phyloP scores from a whole-genome alignment of 1,140 invertebrate species.

The Agrypnia vestita region DNA sequence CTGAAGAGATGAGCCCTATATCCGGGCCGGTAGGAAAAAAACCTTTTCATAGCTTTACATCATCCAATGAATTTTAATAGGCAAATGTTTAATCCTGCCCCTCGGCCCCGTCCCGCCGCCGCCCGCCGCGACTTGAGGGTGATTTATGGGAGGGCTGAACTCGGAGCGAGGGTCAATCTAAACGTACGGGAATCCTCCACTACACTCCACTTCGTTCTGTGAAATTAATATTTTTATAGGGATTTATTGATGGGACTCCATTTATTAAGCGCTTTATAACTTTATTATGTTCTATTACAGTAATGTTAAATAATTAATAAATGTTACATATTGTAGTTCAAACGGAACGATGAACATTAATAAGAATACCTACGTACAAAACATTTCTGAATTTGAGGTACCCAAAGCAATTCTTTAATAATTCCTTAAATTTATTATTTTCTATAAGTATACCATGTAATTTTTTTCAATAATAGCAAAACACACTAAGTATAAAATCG shows the following conservation, averaged over 20 bases:
- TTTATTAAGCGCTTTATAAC: not conserved
- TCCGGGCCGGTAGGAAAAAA: conserved; percentile 16
- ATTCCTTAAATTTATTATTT: too few species aligned
- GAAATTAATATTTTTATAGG: conserved; percentile 4
- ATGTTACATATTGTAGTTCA: too few species aligned
- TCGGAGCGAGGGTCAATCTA: not conserved
- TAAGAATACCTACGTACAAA: too few species aligned
- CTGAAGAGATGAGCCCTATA: conserved; percentile 36
- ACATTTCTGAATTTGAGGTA: too few species aligned
- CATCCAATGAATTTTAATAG: conserved; percentile 48
- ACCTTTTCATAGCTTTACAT: conserved; percentile 38
- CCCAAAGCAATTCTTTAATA: too few species aligned
- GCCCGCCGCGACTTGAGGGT: not conserved
- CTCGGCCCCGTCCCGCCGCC: not conserved
- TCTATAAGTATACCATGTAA: too few species aligned
- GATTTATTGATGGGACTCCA: conserved; percentile 13
- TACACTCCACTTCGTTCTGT: conserved; percentile 18
- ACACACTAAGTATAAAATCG: too few species aligned
- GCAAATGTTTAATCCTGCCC: conserved; percentile 41
- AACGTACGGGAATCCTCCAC: not conserved
- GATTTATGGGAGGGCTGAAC: conserved; percentile 6
- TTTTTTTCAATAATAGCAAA: too few species aligned
- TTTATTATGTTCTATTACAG: too few species aligned
- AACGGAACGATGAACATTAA: too few species aligned
- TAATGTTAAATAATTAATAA: too few species aligned